These are phyloP conservation scores for Pristionchus exspectatus DNA, from an alignment of 2,888 invertebrate species.

Conservation along the genomic window DNA sequence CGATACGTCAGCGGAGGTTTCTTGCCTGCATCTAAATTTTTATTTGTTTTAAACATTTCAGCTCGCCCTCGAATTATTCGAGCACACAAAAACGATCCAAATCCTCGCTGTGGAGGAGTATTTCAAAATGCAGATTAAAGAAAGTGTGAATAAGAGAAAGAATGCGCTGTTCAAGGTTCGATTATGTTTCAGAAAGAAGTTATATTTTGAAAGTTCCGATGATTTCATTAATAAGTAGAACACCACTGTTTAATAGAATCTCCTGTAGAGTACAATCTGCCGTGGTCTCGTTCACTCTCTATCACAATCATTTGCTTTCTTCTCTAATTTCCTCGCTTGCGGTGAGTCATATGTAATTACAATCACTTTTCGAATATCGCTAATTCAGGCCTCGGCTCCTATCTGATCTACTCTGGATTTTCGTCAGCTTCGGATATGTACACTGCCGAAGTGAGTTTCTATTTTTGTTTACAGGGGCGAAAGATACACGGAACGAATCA, in stretches of 20 bases:
- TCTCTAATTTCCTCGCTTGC: neutral
- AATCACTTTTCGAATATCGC: neutral
- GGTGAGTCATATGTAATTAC: neutral
- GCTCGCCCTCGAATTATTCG: constrained; percentile 9
- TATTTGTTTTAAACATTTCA: neutral
- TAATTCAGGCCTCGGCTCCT: neutral
- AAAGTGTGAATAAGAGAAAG: neutral
- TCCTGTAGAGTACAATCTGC: neutral
- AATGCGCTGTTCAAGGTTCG: neutral
- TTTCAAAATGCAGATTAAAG: neutral
- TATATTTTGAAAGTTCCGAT: neutral
- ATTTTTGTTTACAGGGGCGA: neutral
- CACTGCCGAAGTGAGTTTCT: constrained; percentile 38
- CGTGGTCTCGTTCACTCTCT: constrained; percentile 44
- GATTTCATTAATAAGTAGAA: too few species aligned
- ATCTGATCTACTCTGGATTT: constrained; percentile 42
- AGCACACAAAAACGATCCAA: constrained; percentile 29
- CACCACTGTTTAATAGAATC: too few species aligned
- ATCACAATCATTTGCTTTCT: constrained; percentile 10
- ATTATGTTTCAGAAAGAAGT: neutral
- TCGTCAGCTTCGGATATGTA: neutral
- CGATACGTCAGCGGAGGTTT: constrained; percentile 21
- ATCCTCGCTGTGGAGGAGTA: neutral
- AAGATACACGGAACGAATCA: neutral
- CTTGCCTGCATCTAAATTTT: neutral